phyloP scores from a whole-genome alignment of 2,113 vertebrate species.

The Acanthochromis polyacanthus region DNA sequence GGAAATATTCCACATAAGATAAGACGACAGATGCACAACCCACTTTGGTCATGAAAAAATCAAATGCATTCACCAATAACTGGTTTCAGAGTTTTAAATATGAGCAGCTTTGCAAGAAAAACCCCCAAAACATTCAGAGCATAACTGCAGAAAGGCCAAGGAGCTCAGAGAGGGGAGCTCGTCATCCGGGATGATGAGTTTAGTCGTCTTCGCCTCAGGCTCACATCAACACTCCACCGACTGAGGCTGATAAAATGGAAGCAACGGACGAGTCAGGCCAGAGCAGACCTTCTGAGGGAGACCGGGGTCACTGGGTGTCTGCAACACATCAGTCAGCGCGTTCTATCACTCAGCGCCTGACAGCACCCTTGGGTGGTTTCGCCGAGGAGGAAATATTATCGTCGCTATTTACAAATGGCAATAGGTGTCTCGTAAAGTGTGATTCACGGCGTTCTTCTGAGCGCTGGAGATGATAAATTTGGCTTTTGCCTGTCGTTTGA shows the following conservation, averaged over 20 bases:
- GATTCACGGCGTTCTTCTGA: not conserved
- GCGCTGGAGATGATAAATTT: not conserved
- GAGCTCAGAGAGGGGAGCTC: slow-evolving; percentile 29
- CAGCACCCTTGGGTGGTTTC: not conserved
- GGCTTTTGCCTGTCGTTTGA: slow-evolving; percentile 1
- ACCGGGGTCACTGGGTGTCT: slow-evolving; percentile 37
- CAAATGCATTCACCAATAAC: no score
- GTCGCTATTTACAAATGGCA: not conserved
- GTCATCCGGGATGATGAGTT: slow-evolving; percentile 51
- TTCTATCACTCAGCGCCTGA: slow-evolving; percentile 33
- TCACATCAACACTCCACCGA: slow-evolving; percentile 66
- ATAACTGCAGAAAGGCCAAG: slow-evolving; percentile 10
- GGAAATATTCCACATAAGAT: not conserved
- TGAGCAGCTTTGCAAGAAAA: not conserved
- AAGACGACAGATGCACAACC: not conserved
- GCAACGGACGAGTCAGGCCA: slow-evolving; percentile 28
- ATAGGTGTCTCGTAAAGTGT: not conserved
- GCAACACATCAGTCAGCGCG: slow-evolving; percentile 60
- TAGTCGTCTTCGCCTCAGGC: slow-evolving; percentile 34
- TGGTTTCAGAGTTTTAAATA: not conserved
- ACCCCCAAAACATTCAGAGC: not conserved
- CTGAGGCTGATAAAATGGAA: slow-evolving; percentile 57
- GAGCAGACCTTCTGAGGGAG: slow-evolving; percentile 36
- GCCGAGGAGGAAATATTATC: not conserved
- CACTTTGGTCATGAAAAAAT: not conserved